Percentiles rank a stretch among this genome's conserved stretches.
Evolutionary conservation across 92 coral and sea anemone genomes (phyloP).

Genomic region (Phenganax stokvisi): DNA sequence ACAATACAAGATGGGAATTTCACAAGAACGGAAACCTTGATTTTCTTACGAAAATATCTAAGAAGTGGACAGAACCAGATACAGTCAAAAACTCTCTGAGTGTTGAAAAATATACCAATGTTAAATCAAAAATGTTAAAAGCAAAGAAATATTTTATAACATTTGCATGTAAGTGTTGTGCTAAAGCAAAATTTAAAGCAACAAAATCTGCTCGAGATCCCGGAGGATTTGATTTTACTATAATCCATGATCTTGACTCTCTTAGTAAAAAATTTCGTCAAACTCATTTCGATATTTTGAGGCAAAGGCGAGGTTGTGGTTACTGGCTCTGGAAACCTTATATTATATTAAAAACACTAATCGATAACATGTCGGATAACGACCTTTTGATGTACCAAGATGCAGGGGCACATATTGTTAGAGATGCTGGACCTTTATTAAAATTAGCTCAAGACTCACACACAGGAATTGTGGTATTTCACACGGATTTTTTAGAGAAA

Average conservation of each 20-base stretch:
- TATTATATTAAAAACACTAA: slow-evolving; percentile 13
- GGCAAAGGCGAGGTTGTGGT: slow-evolving; percentile 32
- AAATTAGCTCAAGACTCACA: slow-evolving; percentile 13
- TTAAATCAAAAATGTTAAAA: slow-evolving; percentile 10
- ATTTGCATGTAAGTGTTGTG: slow-evolving; percentile 32
- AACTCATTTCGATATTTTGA: background rate
- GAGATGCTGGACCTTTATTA: slow-evolving; percentile 34
- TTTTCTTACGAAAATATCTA: background rate
- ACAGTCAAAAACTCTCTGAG: background rate
- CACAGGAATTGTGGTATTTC: slow-evolving; percentile 21
- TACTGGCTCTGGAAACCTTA: slow-evolving; percentile 39
- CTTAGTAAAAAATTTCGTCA: slow-evolving; percentile 21
- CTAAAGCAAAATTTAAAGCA: slow-evolving; percentile 14
- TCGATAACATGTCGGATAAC: slow-evolving; percentile 25
- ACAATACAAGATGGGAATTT: slow-evolving; percentile 6
- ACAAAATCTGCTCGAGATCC: slow-evolving; percentile 3
- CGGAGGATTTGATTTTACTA: slow-evolving; percentile 34
- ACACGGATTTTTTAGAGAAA: slow-evolving; percentile 10
- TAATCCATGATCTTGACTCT: slow-evolving; percentile 12
- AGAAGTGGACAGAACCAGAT: background rate
- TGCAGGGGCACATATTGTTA: slow-evolving; percentile 25
- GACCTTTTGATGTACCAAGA: slow-evolving; percentile 34
- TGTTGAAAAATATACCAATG: background rate
- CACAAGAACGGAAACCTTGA: slow-evolving; percentile 12
- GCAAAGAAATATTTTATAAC: slow-evolving; percentile 33